A percentile compares a stretch with the other conserved stretches of the same genome.
phyloP scores from a whole-genome alignment of 2,113 vertebrate species.

The Redunca redunca region DNA sequence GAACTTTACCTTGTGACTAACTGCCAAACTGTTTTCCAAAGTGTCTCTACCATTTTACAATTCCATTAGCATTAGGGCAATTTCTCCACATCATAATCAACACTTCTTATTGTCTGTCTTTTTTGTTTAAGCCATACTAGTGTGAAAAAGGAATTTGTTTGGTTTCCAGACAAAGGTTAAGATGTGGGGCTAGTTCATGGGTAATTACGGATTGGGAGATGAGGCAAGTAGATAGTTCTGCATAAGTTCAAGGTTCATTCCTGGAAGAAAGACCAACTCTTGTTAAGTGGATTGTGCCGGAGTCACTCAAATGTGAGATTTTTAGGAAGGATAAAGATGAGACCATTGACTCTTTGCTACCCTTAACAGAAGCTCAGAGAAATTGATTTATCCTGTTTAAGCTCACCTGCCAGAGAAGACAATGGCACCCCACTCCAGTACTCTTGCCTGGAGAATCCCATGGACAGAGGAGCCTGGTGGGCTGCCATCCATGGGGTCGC shows the following conservation, averaged over 20 bases:
- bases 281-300: not conserved
- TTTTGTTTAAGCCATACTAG: not conserved
- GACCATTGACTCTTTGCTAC: not conserved
- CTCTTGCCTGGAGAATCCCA: too few species aligned
- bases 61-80: not conserved
- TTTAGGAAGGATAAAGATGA: not conserved
- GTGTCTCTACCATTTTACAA: not conserved
- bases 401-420: not conserved
- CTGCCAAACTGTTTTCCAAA: not conserved
- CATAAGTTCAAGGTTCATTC: not conserved
- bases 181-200: not conserved
- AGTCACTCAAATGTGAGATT: not conserved
- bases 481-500: accelerated
- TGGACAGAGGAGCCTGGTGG: too few species aligned
- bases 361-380: not conserved
- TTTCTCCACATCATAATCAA: not conserved
- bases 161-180: not conserved
- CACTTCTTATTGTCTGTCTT: not conserved
- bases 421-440: too few species aligned
- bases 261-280: not conserved
- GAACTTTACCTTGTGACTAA: not conserved
- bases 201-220: not conserved
- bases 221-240: not conserved
- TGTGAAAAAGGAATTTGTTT: not conserved
- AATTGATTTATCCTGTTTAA: not conserved